Percentiles rank a stretch among this genome's conserved stretches.
Evolutionary conservation across 2,888 invertebrate species (phyloP).

Genomic region (Trachelus stipa): DNA sequence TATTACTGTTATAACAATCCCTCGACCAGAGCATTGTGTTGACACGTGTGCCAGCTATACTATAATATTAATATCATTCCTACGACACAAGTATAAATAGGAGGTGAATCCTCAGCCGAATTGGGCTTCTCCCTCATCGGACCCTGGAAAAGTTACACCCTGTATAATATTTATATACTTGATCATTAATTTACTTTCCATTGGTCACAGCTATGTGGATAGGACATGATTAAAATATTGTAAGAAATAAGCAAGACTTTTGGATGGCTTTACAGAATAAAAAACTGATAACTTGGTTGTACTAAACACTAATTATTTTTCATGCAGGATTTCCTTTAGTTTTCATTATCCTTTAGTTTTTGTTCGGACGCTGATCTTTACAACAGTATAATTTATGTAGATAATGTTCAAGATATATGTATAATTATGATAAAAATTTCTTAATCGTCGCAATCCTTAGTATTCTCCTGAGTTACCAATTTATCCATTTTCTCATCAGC

Average conservation of each 20-base stretch:
- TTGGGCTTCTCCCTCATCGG: too few species aligned
- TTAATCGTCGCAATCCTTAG: background rate
- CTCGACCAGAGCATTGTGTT: too few species aligned
- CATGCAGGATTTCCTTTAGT: background rate
- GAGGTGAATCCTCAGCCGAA: too few species aligned
- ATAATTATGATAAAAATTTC: background rate
- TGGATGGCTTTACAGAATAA: background rate
- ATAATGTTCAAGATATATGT: background rate
- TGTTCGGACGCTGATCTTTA: background rate
- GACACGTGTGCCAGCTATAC: too few species aligned
- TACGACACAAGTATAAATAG: too few species aligned
- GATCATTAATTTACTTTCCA: background rate
- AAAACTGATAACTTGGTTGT: background rate
- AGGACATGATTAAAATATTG: background rate
- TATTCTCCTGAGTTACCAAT: background rate
- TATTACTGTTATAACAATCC: too few species aligned
- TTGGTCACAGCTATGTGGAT: background rate
- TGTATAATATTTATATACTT: background rate
- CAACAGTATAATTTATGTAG: background rate
- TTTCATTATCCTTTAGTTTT: background rate
- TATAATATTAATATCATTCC: too few species aligned
- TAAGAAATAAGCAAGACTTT: background rate
- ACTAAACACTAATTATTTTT: background rate
- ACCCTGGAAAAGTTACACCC: too few species aligned
- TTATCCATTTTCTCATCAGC: background rate